Evolutionary conservation across 1,140 invertebrate species (phyloP).

Genomic region (Tetramorium parvispinum): DNA sequence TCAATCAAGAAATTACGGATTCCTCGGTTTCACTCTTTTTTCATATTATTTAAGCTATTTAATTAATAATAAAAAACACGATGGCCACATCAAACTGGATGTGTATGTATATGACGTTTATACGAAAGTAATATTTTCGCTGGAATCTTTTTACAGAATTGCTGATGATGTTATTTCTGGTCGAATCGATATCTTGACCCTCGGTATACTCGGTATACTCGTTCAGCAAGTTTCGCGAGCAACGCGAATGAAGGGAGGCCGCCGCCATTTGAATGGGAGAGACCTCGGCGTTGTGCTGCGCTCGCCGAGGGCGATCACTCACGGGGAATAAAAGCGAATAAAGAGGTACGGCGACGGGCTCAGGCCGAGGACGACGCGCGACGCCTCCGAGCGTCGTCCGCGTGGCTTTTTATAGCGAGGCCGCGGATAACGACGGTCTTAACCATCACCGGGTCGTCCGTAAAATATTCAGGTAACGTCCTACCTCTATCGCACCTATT

Average conservation of each 20-base stretch:
- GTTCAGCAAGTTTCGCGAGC: conserved; percentile 41
- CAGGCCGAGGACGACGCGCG: background rate
- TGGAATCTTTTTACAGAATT: conserved; percentile 10
- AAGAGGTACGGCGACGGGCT: conserved; percentile 24
- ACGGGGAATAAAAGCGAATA: conserved; percentile 43
- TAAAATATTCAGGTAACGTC: conserved; percentile 66
- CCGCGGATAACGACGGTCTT: conserved; percentile 46
- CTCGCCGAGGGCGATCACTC: conserved; percentile 14
- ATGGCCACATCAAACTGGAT: background rate
- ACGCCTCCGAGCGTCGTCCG: conserved; percentile 7
- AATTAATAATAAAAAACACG: background rate
- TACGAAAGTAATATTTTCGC: background rate
- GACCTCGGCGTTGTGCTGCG: background rate
- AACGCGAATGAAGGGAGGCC: conserved; percentile 32
- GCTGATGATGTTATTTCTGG: conserved; percentile 17
- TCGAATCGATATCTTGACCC: conserved; percentile 37
- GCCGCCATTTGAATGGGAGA: conserved; percentile 20
- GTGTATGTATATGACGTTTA: background rate
- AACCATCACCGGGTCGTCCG: conserved; percentile 29
- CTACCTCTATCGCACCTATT: conserved; percentile 62
- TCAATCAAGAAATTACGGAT: background rate
- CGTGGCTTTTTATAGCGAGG: conserved; percentile 57
- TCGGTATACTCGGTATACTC: conserved; percentile 2
- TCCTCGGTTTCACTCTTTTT: background rate
- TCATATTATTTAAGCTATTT: background rate